Percentiles rank a stretch among this genome's conserved stretches.
These are phyloP conservation scores for Bembecia ichneumoniformis DNA, from an alignment of 2,888 invertebrate species.

Conservation along the genomic window DNA sequence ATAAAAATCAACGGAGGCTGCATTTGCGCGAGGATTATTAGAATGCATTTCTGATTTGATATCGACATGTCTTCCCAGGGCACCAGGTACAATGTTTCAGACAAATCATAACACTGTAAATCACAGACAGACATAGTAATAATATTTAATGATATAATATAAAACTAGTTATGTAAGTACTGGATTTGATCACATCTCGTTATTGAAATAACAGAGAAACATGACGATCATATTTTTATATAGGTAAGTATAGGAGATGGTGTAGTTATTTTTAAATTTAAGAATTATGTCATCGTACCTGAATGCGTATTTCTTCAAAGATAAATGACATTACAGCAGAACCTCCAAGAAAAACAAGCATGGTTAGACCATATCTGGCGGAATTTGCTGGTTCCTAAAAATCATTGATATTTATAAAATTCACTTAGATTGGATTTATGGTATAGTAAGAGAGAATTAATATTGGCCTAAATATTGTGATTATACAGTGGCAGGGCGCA, in stretches of 20 bases:
- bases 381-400: background rate
- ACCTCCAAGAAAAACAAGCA: background rate
- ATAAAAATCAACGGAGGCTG: constrained; percentile 23
- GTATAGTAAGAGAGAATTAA: no score
- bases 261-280: background rate
- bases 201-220: no score
- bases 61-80: constrained; percentile 29
- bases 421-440: no score
- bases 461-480: no score
- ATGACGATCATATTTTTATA: no score
- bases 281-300: background rate
- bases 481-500: no score
- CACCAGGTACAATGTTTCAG: constrained; percentile 21
- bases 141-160: no score
- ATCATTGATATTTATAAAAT: background rate
- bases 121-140: no score
- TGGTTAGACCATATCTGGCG: background rate
- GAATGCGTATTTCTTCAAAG: background rate
- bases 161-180: no score
- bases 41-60: constrained; percentile 22
- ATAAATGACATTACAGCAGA: background rate
- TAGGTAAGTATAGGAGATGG: no score
- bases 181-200: no score
- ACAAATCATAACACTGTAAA: constrained; percentile 26
- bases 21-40: constrained; percentile 19